Evolutionary conservation across 2,113 vertebrate species (phyloP), one percentile per base, ranked within the genome.

Genomic region (Centrocercus urophasianus): DNA sequence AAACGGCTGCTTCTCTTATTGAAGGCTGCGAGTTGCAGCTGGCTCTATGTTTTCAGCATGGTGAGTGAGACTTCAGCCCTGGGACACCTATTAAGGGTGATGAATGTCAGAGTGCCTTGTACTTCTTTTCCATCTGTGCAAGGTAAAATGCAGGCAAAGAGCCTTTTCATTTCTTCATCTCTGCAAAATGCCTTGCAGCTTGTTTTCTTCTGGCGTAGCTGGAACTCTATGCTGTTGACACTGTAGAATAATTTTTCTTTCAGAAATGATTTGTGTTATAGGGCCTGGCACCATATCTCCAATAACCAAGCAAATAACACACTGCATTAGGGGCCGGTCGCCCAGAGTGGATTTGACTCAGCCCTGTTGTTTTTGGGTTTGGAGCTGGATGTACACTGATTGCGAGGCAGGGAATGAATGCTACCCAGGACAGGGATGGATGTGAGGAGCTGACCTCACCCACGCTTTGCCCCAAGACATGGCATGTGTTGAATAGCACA

Each of bases 1-100:
- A 96, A 96, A 94, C 66, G 89, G 47, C 82, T 93, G n/a, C 40
- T 94, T 95, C 75, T 89, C 9, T 93, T 91, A 80, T 67, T 86
- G 86, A 91, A 83, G 60, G n/a, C 27, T 19, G 28, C 3, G 64
- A 86, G 83, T 42, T 86, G 81, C 78, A 66, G 67, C 60, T 95
- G 40, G 57, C 11, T 61, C 69, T 88, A 6, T 70, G 3, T 96
- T 95, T 91, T 74, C 88, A 57, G 54, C 76, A 75, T 0, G 0
- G 40, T 61, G 88, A 95, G 61, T 48, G 84, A 79, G 61, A 64
- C 56, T 94, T 54, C 89, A 91, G 52, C 84, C 77, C 32, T 86
- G 71, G 93, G 74, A 93, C 71, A 96, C 80, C 87, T 87, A 18
- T 45, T 79, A 89, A 89, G 67, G 28, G 54, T 42, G 92, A 86